Evolutionary conservation across 1,140 invertebrate genomes (phyloP), one percentile per base, ranked within the genome.

Genomic region (Planococcus citri): DNA sequence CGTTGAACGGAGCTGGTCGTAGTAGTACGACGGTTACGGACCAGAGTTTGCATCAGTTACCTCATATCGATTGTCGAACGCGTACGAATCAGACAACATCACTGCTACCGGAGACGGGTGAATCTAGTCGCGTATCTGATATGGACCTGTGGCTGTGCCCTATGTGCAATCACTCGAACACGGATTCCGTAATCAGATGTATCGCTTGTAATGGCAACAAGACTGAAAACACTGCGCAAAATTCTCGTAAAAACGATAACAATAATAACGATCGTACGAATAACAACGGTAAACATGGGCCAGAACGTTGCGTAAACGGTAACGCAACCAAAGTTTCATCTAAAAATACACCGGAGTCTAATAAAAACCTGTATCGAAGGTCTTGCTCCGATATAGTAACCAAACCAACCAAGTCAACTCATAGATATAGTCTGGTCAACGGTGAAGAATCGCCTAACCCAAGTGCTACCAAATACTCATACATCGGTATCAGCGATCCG

Each of bases 391-490:
- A 25, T 64, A 25, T 64, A 1, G 2, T 21, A 21, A 12, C 1
- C 24, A 64, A 64, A 27, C 51, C 51, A 58, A 1, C 21, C 22
- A 64, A 64, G 22, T 21, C 9, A 10, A 3, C 10, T 4, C 60
- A 64, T 24, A 10, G 60, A 27, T 64, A 17, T 24, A 64, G 60
- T 64, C 24, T 64, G 4, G 21, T 21, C 1, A 27, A 64, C 25
- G 60, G 22, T 9, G 21, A 64, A 4, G 14, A 33, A 77, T 73
- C 60, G 73, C 75, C n/a, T n/a, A n/a, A n/a, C n/a, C n/a, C n/a
- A n/a, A 78, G 77, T 78, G 22, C 78, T 79, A 24, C 33, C 20
- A 64, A 27, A 25, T 70, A 64, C 14, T 57, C 29, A 10, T 27
- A 69, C 17, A 69, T 51, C 41, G 33, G 24, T 20, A 51, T 68